phyloP scores from a whole-genome alignment of 2,888 invertebrate species.

The Lingula anatina region DNA sequence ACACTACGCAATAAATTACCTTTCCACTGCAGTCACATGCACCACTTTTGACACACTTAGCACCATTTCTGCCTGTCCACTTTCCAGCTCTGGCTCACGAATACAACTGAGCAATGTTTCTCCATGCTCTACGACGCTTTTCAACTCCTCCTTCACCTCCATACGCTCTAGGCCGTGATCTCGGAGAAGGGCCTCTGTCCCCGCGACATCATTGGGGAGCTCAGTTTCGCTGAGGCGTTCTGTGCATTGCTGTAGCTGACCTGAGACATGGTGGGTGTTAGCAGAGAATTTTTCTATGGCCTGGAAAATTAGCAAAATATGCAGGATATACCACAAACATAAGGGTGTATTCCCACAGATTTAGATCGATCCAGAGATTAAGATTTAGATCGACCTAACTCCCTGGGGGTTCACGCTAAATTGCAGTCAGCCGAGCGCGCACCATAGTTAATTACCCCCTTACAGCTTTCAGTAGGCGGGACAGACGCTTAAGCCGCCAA shows the following conservation, averaged over 20 bases:
- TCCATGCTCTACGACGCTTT: conserved; percentile 82
- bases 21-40: conserved; percentile 88
- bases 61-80: conserved; percentile 11
- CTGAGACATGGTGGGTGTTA: conserved; percentile 83
- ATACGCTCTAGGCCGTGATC: conserved; percentile 56
- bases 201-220: conserved; percentile 88
- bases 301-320: conserved; percentile 55
- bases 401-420: no score
- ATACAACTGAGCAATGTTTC: conserved; percentile 71
- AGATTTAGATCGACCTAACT: no score
- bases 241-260: conserved; percentile 80
- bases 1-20: conserved; percentile 58
- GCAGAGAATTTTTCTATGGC: conserved; percentile 91
- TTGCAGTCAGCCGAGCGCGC: no score
- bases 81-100: no score
- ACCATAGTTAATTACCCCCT: no score
- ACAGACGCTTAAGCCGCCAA: no score
- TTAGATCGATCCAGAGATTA: no score
- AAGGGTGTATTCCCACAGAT: no score
- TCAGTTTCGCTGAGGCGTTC: conserved; percentile 82
- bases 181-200: conserved; percentile 80
- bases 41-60: no score
- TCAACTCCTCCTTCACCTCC: conserved; percentile 68
- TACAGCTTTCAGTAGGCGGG: no score
- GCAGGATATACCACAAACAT: no score